phyloP scores from a whole-genome alignment of 2,888 invertebrate genomes.

The Dioctria linearis region DNA sequence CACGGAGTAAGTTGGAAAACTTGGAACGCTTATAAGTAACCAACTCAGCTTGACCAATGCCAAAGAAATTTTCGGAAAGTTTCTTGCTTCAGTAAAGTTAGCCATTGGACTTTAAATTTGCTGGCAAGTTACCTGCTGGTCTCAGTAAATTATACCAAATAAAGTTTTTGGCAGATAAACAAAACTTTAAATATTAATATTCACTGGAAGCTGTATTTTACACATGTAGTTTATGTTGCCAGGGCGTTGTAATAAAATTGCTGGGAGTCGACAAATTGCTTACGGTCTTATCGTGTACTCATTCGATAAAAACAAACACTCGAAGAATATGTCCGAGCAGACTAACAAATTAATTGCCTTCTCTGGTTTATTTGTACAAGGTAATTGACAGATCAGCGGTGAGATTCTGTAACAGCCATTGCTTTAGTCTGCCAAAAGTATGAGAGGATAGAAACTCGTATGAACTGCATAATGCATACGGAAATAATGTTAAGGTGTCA shows the following conservation, averaged over 20 bases:
- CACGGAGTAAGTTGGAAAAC: background rate
- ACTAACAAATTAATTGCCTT: too few relatives aligned
- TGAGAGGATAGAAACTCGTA: too few relatives aligned
- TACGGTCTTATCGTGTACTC: too few relatives aligned
- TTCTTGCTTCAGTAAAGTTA: slow-evolving; percentile 35
- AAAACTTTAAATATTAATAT: slow-evolving; percentile 50
- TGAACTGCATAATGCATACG: too few relatives aligned
- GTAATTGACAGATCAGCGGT: too few relatives aligned
- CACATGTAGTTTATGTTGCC: slow-evolving; percentile 7
- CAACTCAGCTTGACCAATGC: slow-evolving; percentile 48
- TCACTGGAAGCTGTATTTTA: slow-evolving; percentile 13
- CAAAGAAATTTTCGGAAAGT: slow-evolving; percentile 41
- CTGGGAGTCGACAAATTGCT: background rate
- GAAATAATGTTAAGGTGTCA: too few relatives aligned
- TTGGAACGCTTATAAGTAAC: slow-evolving; percentile 39
- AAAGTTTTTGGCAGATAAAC: slow-evolving; percentile 47
- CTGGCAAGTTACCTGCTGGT: slow-evolving; percentile 47
- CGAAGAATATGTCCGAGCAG: too few relatives aligned
- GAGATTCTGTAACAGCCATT: too few relatives aligned
- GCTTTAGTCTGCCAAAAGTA: too few relatives aligned
- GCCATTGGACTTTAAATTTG: slow-evolving; percentile 35
- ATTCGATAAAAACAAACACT: too few relatives aligned
- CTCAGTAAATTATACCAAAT: slow-evolving; percentile 46
- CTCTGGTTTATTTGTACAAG: too few relatives aligned
- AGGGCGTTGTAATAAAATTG: background rate